These are phyloP conservation scores for Meandrina meandrites DNA, from an alignment of 92 coral and sea anemone genomes.

Conservation along the genomic window DNA sequence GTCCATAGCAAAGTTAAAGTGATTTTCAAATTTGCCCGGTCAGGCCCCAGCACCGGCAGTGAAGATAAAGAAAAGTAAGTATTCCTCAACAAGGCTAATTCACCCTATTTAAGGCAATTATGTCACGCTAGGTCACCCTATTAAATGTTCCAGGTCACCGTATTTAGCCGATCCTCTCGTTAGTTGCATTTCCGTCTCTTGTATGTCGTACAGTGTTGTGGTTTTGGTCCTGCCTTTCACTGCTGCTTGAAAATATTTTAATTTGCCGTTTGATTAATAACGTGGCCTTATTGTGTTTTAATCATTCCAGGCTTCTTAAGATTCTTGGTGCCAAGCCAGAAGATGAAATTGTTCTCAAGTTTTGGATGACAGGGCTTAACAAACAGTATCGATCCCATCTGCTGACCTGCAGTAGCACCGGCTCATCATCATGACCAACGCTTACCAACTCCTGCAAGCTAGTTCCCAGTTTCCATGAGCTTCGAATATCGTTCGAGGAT, in stretches of 20 bases:
- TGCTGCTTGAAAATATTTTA: too few species aligned
- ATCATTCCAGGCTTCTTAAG: slow-evolving; percentile 74
- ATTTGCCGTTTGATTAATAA: not conserved
- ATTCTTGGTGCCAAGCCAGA: slow-evolving; percentile 94
- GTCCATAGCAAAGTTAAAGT: slow-evolving; percentile 90
- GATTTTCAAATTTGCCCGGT: slow-evolving; percentile 91
- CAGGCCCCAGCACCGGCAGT: slow-evolving; percentile 76
- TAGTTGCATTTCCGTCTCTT: too few species aligned
- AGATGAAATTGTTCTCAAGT: slow-evolving; percentile 95
- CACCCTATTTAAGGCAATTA: too few species aligned
- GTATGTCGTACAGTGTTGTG: too few species aligned
- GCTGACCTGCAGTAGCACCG: slow-evolving; percentile 75
- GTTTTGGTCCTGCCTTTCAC: too few species aligned
- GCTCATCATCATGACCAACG: slow-evolving; percentile 26
- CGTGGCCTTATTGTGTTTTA: not conserved
- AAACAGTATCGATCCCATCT: slow-evolving; percentile 94
- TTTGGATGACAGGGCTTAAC: slow-evolving; percentile 99
- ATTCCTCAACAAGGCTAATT: too few species aligned
- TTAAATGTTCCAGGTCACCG: too few species aligned
- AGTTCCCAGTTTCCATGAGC: not conserved
- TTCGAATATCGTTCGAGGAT: not conserved
- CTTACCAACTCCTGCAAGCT: not conserved
- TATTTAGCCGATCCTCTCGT: too few species aligned
- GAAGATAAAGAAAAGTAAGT: slow-evolving; percentile 96
- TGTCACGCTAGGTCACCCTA: too few species aligned